Percentiles rank a stretch among this genome's conserved stretches.
These are phyloP conservation scores for Dromaius novaehollandiae DNA, from an alignment of 2,113 vertebrate species.

Conservation along the genomic window DNA sequence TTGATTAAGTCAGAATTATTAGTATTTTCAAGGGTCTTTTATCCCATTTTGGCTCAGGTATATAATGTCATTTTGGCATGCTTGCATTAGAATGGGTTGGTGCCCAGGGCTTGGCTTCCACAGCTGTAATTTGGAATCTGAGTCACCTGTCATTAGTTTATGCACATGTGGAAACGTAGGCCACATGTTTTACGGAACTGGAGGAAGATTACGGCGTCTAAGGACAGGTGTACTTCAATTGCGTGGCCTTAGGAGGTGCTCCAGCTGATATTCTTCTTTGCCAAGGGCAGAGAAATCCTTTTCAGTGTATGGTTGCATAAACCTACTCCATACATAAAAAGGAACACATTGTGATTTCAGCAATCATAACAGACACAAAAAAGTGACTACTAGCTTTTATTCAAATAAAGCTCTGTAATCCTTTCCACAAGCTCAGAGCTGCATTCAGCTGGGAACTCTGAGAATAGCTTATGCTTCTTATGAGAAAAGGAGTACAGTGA, in stretches of 20 bases:
- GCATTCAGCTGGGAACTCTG: constrained; percentile 53
- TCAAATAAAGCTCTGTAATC: constrained; percentile 65
- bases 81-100: background rate
- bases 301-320: background rate
- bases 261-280: constrained; percentile 1
- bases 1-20: constrained; percentile 41
- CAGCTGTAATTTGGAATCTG: constrained; percentile 16
- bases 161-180: background rate
- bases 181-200: background rate
- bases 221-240: background rate
- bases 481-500: constrained; percentile 20
- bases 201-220: background rate
- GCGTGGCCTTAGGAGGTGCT: background rate
- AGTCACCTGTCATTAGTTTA: constrained; percentile 34
- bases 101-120: constrained; percentile 26
- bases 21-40: constrained; percentile 21
- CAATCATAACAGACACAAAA: background rate
- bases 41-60: constrained; percentile 12
- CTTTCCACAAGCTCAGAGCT: constrained; percentile 45
- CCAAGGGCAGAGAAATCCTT: background rate
- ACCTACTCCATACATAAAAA: background rate
- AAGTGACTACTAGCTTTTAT: background rate
- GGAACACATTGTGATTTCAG: constrained; percentile 6
- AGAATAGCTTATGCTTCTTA: constrained; percentile 30
- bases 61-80: constrained; percentile 32